Base-by-base conservation (phyloP, 2,113 vertebrate species). In the Hydrochoerus hydrochaeris region DNA sequence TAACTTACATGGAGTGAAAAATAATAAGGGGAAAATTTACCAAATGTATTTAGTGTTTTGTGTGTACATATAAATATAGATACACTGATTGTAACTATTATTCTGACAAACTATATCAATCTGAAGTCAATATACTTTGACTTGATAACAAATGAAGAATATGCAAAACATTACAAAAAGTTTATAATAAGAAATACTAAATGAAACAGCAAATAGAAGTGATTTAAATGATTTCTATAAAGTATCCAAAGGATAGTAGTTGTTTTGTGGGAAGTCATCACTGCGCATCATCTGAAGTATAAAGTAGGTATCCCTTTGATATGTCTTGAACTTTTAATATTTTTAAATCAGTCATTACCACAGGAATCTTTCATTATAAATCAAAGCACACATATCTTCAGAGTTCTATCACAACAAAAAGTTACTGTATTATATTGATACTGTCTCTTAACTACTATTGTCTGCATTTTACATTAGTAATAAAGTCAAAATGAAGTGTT, bases 401-500 rank as follows among this genome's bases (percentile, higher is more conserved):
- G 91, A 5, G 3, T 85, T 90, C 88, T 73, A 28, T 28, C 30
- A 35, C 20, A 87, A 62, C 24, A 73, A 75, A 87, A 69, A 32
- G 10, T 46, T 44, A 63, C 19, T 60, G 20, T 41, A 54, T 91
- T 30, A 82, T 44, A 60, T 7, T 77, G 3, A 77, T 63, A 57
- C 52, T 46, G 20, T 69, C 19, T 73, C 17, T 65, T 41, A 81
- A 57, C 9, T 65, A 22, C 9, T 86, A 16, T 82, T 58, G 44
- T 44, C 32, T 67, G 10, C 10, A 83, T 83, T 94, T 95, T 49
- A 91, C 1, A n/a, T 9, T 67, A 24, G 1, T 52, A 49, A 38
- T 73, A 94, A 92, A 93, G 71, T 67, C 28, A 73, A 88, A 92
- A 92, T 7, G 26, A 92, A 94, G 75, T 77, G 28, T 12, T 83